phyloP scores from a whole-genome alignment of 2,888 invertebrate genomes.

The Cephalotes varians region DNA sequence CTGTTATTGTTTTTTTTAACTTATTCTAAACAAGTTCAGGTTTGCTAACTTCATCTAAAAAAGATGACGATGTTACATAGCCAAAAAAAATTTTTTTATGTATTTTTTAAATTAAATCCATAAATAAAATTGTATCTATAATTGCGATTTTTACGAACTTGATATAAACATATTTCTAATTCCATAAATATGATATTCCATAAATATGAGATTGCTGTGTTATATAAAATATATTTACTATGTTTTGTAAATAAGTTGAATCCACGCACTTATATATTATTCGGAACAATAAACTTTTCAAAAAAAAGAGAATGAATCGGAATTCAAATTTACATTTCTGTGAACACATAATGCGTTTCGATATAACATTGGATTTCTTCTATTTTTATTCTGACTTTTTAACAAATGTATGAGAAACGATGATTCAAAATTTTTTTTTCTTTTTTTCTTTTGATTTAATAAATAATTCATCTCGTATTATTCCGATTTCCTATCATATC shows the following conservation, averaged over 20 bases:
- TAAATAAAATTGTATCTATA: not conserved
- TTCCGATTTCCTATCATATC: not conserved
- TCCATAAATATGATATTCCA: not conserved
- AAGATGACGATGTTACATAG: not conserved
- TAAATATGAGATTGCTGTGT: not conserved
- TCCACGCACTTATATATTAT: not conserved
- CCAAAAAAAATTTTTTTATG: not conserved
- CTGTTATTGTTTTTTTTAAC: not conserved
- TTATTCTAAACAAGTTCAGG: slow-evolving; percentile 6
- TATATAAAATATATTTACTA: not conserved
- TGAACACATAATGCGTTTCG: not conserved
- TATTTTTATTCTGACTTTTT: not conserved
- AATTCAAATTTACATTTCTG: not conserved
- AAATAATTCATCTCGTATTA: slow-evolving; percentile 28
- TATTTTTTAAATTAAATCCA: not conserved
- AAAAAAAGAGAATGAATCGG: not conserved
- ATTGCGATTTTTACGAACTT: not conserved
- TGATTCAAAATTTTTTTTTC: not conserved
- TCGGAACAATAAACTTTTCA: too few species aligned
- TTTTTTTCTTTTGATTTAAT: not conserved
- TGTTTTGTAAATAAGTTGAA: too few species aligned
- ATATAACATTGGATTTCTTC: not conserved
- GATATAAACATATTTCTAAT: not conserved
- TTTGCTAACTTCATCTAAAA: not conserved
- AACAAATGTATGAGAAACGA: slow-evolving; percentile 12